A percentile compares a stretch with the other conserved stretches of the same genome.
Evolutionary conservation across 2,113 vertebrate genomes (phyloP).

Genomic region (Chaetodon trifascialis): DNA sequence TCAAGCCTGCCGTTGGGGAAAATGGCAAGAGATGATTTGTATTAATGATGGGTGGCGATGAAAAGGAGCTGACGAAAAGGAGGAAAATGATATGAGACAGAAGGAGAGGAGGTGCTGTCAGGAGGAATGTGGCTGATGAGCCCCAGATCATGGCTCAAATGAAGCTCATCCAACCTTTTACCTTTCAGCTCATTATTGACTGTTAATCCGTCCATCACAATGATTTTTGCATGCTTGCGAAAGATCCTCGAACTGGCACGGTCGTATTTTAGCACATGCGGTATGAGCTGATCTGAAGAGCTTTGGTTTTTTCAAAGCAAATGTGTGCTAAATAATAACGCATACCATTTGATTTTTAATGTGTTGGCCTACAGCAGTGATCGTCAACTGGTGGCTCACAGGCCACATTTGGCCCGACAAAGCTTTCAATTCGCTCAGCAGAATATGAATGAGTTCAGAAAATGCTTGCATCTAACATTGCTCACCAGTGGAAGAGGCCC

Average conservation of each 20-base stretch:
- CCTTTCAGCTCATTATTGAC: conserved; percentile 43
- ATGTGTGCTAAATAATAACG: neutral
- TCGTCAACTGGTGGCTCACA: too few relatives aligned
- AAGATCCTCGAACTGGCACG: neutral
- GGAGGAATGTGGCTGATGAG: conserved; percentile 64
- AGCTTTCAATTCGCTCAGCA: too few relatives aligned
- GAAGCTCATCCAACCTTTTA: conserved; percentile 61
- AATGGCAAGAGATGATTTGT: conserved; percentile 75
- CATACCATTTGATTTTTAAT: conserved; percentile 4
- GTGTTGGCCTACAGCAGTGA: neutral
- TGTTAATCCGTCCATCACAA: conserved; percentile 51
- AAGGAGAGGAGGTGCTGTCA: conserved; percentile 68
- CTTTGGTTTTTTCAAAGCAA: neutral
- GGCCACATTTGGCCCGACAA: too few relatives aligned
- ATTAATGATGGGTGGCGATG: conserved; percentile 79
- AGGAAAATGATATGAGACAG: conserved; percentile 74
- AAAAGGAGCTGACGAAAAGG: conserved; percentile 59
- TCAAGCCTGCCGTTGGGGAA: conserved; percentile 67
- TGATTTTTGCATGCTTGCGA: conserved; percentile 27
- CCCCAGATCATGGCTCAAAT: conserved; percentile 66
- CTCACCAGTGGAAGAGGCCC: too few relatives aligned
- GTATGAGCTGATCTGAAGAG: neutral
- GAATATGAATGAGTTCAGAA: too few relatives aligned
- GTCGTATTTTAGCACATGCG: neutral
- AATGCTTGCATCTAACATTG: too few relatives aligned